Conservation (phyloP, 2,113 vertebrate species). For the Acanthisitta chloris region DNA sequence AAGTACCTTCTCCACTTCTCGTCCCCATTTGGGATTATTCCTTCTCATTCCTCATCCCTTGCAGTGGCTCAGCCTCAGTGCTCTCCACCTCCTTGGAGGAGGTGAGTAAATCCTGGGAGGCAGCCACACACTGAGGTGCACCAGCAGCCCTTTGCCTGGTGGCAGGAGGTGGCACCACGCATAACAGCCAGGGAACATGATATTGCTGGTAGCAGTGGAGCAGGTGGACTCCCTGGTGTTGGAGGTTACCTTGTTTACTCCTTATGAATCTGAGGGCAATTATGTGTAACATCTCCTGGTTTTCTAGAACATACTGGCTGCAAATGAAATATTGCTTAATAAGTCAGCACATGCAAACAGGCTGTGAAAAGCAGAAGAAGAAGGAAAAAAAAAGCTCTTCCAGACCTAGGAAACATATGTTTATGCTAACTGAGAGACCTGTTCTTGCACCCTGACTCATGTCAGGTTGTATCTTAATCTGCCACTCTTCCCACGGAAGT, state of each 20-base stretch:
- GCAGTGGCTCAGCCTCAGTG: neutral
- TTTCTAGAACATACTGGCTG: neutral
- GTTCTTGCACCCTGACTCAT: neutral
- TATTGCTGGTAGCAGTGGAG: neutral
- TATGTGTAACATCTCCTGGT: neutral
- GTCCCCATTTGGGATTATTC: neutral
- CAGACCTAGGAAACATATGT: constrained; percentile 39
- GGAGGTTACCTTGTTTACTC: neutral
- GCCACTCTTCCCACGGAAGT: neutral
- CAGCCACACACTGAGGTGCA: accelerated
- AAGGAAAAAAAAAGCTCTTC: neutral
- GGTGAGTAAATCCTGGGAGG: neutral
- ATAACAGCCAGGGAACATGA: neutral
- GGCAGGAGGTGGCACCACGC: neutral
- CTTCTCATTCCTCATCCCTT: accelerated
- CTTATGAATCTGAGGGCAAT: neutral
- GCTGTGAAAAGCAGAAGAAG: neutral
- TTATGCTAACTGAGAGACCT: constrained; percentile 22
- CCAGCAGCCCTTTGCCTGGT: neutral
- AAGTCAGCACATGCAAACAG: neutral
- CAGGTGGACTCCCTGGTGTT: neutral
- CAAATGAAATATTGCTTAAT: constrained; percentile 26
- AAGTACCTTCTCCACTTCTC: neutral
- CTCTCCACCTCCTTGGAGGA: neutral
- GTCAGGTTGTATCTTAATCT: neutral